Base-by-base conservation (phyloP, 2,888 invertebrate genomes). In the Parnassius mnemosyne region DNA sequence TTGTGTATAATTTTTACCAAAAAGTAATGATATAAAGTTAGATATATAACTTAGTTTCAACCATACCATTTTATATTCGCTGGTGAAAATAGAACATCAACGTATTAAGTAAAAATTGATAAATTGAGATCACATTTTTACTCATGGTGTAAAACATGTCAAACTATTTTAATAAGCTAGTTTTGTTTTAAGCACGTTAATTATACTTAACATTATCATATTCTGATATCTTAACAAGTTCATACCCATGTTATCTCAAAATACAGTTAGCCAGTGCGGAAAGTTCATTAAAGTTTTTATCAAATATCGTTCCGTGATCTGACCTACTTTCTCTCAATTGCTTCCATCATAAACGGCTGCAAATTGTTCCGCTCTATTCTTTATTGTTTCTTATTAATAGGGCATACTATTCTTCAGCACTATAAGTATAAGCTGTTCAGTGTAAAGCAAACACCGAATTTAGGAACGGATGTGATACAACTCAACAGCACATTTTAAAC, bases 261-360 rank as follows among this genome's bases (percentile, higher is more conserved):
- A 46, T 12, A 46, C 11, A 5, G 46, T 46, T 46, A 46, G 3
- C 11, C n/a, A 12, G 12, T 1, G 10, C 46, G n/a, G 46, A n/a
- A 46, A 46, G 46, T 46, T 46, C 46, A 49, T 49, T 9, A 13
- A 47, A 47, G 49, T 49, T 61, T 61, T 16, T 57, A 12, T 52
- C 52, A 25, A 43, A 46, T 52, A 57, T 57, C 49, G 57, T 62
- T 65, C 68, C 72, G 69, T 71, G 70, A 65, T 66, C 66, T 72
- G 71, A 74, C 71, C 72, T 69, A 69, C 58, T 74, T 67, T 59
- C 61, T 73, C 61, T 62, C 65, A 68, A 71, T 68, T 69, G 68
- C 64, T 65, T 70, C 68, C 64, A 62, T 68, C 66, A 65, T 49
- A 69, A 64, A 68, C 65, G 64, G 65, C 62, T 46, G 54, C 57